Evolutionary conservation across 2,888 invertebrate genomes (phyloP).

Genomic region (Ommatoiulus sabulosus): DNA sequence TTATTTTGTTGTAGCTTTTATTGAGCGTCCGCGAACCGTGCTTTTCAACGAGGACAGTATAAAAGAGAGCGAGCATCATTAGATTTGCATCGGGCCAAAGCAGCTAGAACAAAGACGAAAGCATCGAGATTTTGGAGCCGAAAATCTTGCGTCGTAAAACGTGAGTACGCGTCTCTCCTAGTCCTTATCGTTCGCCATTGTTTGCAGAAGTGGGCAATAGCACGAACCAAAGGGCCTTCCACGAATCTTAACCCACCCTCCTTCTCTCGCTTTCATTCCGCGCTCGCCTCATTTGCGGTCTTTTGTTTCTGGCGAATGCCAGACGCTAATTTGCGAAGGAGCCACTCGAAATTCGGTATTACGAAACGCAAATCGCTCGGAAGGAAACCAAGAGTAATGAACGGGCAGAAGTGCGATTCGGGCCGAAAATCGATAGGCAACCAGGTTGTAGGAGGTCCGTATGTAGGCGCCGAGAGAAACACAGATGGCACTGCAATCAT

Average conservation of each 20-base stretch:
- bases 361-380: background rate
- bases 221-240: background rate
- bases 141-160: background rate
- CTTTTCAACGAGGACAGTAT: background rate
- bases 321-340: slow-evolving; percentile 26
- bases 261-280: background rate
- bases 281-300: slow-evolving; percentile 31
- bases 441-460: too few relatives aligned
- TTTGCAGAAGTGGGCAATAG: background rate
- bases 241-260: background rate
- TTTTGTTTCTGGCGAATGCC: slow-evolving; percentile 37
- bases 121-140: background rate
- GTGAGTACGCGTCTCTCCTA: background rate
- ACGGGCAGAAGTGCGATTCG: background rate
- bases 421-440: background rate
- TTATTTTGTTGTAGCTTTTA: slow-evolving; percentile 3
- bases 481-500: too few relatives aligned
- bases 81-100: background rate
- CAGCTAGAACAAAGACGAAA: background rate
- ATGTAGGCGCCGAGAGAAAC: too few relatives aligned
- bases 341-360: background rate
- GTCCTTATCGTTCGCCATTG: background rate
- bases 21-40: background rate
- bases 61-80: background rate
- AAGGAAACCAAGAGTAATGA: background rate